Percentiles rank a stretch among this genome's conserved stretches.
Evolutionary conservation across 2,113 vertebrate genomes (phyloP).

Genomic region (Chionodraco myersi): DNA sequence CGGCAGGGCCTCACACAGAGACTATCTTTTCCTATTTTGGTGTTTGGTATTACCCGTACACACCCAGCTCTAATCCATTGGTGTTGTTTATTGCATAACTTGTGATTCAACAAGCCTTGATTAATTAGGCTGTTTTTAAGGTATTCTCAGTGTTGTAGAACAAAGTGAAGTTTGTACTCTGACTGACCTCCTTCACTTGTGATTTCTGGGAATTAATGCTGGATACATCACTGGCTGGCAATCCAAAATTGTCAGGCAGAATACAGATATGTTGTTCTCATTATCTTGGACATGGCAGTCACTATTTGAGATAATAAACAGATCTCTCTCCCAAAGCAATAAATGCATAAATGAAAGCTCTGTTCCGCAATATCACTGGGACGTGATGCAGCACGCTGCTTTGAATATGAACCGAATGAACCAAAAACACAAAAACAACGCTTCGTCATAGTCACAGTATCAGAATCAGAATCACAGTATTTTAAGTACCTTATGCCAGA

Average conservation of each 20-base stretch:
- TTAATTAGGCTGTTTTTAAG: conserved; percentile 46
- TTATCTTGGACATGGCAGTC: conserved; percentile 59
- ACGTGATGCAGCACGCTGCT: conserved; percentile 20
- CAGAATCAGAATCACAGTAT: not conserved
- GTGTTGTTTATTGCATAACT: conserved; percentile 30
- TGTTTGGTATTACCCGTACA: conserved; percentile 23
- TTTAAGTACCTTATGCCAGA: conserved; percentile 3
- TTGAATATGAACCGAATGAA: conserved; percentile 52
- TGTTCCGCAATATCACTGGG: conserved; percentile 48
- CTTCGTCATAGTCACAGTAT: not conserved
- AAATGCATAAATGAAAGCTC: conserved; percentile 44
- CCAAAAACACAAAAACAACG: not conserved
- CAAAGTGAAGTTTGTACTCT: conserved; percentile 60
- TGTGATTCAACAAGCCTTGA: conserved; percentile 35
- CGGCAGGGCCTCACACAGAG: not conserved
- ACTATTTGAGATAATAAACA: conserved; percentile 60
- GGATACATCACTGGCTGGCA: conserved; percentile 53
- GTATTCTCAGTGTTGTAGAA: conserved; percentile 52
- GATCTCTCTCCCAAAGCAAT: conserved; percentile 59
- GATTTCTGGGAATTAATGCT: conserved; percentile 63
- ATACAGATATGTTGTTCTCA: conserved; percentile 59
- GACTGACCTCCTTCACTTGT: conserved; percentile 56
- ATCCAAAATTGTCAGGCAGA: conserved; percentile 46
- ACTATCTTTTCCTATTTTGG: conserved; percentile 15
- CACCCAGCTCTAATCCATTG: conserved; percentile 34